Evolutionary conservation across 2,888 invertebrate genomes (phyloP), one percentile per base, ranked within the genome.

Genomic region (Elmis aenea): DNA sequence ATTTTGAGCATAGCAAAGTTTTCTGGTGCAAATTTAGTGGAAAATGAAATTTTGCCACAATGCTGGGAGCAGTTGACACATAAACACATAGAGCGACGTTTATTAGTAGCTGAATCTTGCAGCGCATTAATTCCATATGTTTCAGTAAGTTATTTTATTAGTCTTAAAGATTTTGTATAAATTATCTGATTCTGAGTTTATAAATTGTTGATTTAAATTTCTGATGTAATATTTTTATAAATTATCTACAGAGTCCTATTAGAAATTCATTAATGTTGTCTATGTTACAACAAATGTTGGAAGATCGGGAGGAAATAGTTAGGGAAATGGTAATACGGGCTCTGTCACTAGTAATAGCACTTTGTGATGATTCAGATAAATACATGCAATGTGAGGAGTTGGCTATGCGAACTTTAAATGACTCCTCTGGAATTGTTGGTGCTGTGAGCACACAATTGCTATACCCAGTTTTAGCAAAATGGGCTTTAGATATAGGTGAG

Each of bases 31-130:
- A 66, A 69, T 11, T 57, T 77, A 30, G 73, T 81, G n/a, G 76
- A 79, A 55, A 75, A 76, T 40, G 82, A 83, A 61, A 70, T 84
- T 33, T 63, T 84, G 26, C 81, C 82, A 0, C 76, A 81, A 47
- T 81, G 82, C 58, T 84, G 83, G 83, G 81, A 83, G 55, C 81
- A 82, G 65, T 74, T 83, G 46, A 76, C 72, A 32, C 78, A 83
- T 56, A 80, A 80, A 51, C 76, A 81, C 61, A 64, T 73, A 2
- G 84, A 84, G 59, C 67, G 79, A 42, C 68, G 83, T 36, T 63
- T 83, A 15, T 60, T 85, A 13, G 81, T 83, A 3, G 80, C 79
- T 2, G 82, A 84, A 59, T 76, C 81, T 5, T 83, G 82, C 59
- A 76, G 77, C 3, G 73, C 74, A 3, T 67, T 83, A 37, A 74